These are phyloP conservation scores for Acridotheres tristis DNA, from an alignment of 2,797 vertebrate genomes.

Conservation along the genomic window DNA sequence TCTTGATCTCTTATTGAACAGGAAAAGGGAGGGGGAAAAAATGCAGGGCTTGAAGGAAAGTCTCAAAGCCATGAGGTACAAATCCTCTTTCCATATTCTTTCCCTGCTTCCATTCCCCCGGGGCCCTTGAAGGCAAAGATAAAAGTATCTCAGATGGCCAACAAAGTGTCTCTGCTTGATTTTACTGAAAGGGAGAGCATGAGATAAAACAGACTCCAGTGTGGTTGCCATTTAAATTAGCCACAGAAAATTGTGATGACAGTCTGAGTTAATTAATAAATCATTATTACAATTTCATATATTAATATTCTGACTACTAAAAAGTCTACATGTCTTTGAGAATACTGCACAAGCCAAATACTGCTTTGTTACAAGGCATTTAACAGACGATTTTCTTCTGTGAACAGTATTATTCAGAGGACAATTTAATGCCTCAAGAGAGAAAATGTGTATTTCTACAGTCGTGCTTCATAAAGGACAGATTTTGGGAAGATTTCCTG, in stretches of 20 bases:
- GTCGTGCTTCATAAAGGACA: background rate
- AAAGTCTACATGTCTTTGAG: background rate
- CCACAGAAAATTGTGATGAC: slow-evolving; percentile 29
- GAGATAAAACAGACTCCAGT: slow-evolving; percentile 9
- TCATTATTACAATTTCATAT: slow-evolving; percentile 39
- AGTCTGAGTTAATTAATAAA: slow-evolving; percentile 52
- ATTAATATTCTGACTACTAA: background rate
- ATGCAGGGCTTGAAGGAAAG: background rate
- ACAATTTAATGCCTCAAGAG: background rate
- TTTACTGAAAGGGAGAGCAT: slow-evolving; percentile 26
- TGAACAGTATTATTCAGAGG: slow-evolving; percentile 12
- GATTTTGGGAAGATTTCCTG: slow-evolving; percentile 21
- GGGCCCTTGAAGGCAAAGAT: slow-evolving; percentile 32
- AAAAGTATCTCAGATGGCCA: slow-evolving; percentile 40
- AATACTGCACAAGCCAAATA: background rate
- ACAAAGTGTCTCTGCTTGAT: slow-evolving; percentile 16
- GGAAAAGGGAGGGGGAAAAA: background rate
- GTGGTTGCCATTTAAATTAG: background rate
- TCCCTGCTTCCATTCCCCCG: slow-evolving; percentile 6
- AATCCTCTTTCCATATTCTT: slow-evolving; percentile 51
- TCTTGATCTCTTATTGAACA: slow-evolving; percentile 28
- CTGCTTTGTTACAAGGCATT: background rate
- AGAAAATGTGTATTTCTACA: slow-evolving; percentile 10
- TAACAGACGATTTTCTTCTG: slow-evolving; percentile 29
- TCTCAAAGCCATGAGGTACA: slow-evolving; percentile 26